Conservation (phyloP, 2,797 vertebrate genomes). For the Hydrolagus colliei region DNA sequence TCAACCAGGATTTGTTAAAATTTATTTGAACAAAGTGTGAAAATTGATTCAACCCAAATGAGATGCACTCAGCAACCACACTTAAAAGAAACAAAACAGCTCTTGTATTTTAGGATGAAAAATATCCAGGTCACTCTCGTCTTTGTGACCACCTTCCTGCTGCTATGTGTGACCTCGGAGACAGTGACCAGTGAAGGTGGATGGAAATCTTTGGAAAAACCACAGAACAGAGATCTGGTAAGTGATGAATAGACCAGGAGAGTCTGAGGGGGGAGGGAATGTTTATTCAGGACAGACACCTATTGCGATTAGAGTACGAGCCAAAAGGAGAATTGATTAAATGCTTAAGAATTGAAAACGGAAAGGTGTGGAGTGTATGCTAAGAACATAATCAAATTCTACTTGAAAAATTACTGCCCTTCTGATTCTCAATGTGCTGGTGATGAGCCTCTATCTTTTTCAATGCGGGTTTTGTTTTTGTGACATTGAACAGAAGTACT, state of each 20-base stretch:
- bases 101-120: slow-evolving; percentile 36
- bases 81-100: too few relatives aligned
- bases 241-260: slow-evolving; percentile 27
- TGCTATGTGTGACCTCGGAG: slow-evolving; percentile 35
- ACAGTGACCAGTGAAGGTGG: slow-evolving; percentile 41
- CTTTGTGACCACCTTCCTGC: slow-evolving; percentile 36
- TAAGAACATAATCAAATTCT: not conserved
- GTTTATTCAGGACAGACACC: not conserved
- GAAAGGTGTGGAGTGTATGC: not conserved
- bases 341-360: not conserved
- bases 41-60: not conserved
- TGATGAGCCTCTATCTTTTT: too few relatives aligned
- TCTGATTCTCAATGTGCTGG: too few relatives aligned
- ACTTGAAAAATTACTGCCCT: too few relatives aligned
- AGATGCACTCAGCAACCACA: not conserved
- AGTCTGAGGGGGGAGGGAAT: not conserved
- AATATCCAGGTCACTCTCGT: slow-evolving; percentile 33
- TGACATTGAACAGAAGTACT: too few relatives aligned
- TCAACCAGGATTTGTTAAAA: not conserved
- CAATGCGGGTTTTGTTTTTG: too few relatives aligned
- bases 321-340: not conserved
- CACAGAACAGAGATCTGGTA: slow-evolving; percentile 47
- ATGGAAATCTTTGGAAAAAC: slow-evolving; percentile 45
- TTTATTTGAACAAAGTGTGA: not conserved
- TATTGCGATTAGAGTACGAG: not conserved